Base-by-base conservation (phyloP, 2,797 vertebrate genomes). In the Naso thynnoides region DNA sequence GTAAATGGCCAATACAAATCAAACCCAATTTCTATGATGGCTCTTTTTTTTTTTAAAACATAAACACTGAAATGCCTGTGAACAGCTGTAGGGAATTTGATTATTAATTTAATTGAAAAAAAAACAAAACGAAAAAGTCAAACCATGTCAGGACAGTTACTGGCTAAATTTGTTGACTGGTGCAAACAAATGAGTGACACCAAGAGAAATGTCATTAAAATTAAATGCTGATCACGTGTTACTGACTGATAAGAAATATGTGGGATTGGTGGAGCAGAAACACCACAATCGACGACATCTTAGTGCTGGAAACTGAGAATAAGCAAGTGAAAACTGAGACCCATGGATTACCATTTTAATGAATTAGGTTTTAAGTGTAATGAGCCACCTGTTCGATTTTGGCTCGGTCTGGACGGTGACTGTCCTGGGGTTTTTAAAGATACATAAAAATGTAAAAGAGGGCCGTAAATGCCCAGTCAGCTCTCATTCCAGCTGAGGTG, bases 381-480 rank as follows among this genome's bases (percentile, higher is more conserved):
- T 26, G 26, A 39, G 14, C 62, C 79, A 77, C 48, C 70, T 78
- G 73, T n/a, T 75, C 21, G 23, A 16, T 56, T 52, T 24, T 19
- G 60, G 24, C 65, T 45, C 49, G 1, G 59, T 1, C 24, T 45
- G 23, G 4, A n/a, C 41, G 24, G 57, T 26, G 75, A 44, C 56
- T 8, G 15, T 66, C 55, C 16, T 48, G 63, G 58, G 70, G 13
- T 45, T 73, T 73, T 70, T 55, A 68, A 36, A 36, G 54, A 48
- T 19, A 1, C 73, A 74, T 66, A 72, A 66, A 76, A 79, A 76
- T 45, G 55, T 54, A 50, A 74, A 77, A 68, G 27, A 49, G 44
- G 39, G 1, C 27, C 1, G 3, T 41, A 5, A 73, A 70, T 21
- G 68, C 58, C n/a, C 72, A 31, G 57, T 77, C 57, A 74, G 79